These are phyloP conservation scores for Agrochola circellaris DNA, from an alignment of 2,888 invertebrate species.

Conservation along the genomic window DNA sequence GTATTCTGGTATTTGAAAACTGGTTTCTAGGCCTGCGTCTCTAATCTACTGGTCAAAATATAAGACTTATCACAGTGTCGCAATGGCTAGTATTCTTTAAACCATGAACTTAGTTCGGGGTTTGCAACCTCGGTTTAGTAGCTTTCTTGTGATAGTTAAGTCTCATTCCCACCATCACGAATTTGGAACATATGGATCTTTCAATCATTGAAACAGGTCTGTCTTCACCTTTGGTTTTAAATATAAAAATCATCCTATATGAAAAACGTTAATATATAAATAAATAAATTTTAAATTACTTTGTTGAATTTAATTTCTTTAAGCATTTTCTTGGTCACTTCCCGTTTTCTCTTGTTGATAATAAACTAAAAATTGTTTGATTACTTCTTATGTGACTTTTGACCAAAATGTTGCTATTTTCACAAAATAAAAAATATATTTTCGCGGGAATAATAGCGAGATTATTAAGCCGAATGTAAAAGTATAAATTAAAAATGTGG, in stretches of 20 bases:
- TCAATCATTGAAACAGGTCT: background rate
- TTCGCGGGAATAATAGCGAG: no score
- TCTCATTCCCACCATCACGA: background rate
- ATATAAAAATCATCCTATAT: background rate
- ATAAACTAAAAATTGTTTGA: background rate
- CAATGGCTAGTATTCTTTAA: background rate
- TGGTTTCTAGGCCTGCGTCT: background rate
- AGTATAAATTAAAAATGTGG: no score
- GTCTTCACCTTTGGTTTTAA: background rate
- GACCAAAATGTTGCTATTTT: background rate
- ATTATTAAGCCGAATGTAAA: no score
- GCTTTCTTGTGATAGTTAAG: background rate
- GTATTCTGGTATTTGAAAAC: background rate
- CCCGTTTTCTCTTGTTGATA: background rate
- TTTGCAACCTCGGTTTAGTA: background rate
- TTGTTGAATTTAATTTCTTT: conserved; percentile 27
- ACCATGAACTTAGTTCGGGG: background rate
- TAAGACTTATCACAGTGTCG: background rate
- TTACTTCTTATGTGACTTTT: conserved; percentile 7
- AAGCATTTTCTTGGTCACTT: conserved; percentile 16
- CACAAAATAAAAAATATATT: background rate
- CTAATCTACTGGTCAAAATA: background rate
- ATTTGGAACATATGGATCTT: background rate
- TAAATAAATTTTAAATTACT: conserved; percentile 26
- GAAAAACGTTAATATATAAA: background rate